Base-by-base conservation (phyloP, 2,113 vertebrate species). In the Gallinago media region DNA sequence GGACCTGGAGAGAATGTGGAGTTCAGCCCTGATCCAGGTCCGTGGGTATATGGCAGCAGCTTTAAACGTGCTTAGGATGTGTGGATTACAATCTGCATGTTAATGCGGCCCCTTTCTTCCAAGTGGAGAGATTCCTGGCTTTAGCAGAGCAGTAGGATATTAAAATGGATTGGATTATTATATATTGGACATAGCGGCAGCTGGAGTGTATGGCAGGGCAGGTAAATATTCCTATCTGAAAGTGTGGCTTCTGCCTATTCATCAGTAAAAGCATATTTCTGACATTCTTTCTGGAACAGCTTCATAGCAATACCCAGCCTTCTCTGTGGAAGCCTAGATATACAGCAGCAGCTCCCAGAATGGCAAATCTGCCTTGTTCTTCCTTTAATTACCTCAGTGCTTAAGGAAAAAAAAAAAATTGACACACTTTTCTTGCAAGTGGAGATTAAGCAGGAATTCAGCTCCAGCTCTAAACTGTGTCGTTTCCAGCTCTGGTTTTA, bases 301-400 rank as follows among this genome's bases (percentile, higher is more conserved):
- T 95, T 80, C 95, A 77, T 62, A 96, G 91, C 9, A 12, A 52
- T 71, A 92, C 13, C 40, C 76, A 62, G 68, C 32, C 40, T 76
- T 88, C 88, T 90, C 79, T 86, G 75, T 83, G 85, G 67, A 94
- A 96, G 72, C 42, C 83, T 86, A 92, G 79, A 92, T 72, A 96
- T 15, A 72, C 52, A 72, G 76, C 72, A 89, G 23, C 66, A 92
- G 56, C 91, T 94, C 92, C 70, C 86, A 84, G 85, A 91, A 94
- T 2, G 26, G 86, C 88, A 92, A 71, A 84, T 81, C 65, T 92
- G 76, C 91, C 82, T 94, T 87, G 36, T 85, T 94, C 86, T 92
- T 89, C 88, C 83, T 94, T 96, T 93, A 96, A 97, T 94, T 96
- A 94, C 88, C 67, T 94, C 54, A 15, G 49, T 65, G 65, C 76